Evolutionary conservation across 64 coral and sea anemone species (phyloP), one percentile per base, ranked within the genome.

Genomic region (Pachyseris speciosa): DNA sequence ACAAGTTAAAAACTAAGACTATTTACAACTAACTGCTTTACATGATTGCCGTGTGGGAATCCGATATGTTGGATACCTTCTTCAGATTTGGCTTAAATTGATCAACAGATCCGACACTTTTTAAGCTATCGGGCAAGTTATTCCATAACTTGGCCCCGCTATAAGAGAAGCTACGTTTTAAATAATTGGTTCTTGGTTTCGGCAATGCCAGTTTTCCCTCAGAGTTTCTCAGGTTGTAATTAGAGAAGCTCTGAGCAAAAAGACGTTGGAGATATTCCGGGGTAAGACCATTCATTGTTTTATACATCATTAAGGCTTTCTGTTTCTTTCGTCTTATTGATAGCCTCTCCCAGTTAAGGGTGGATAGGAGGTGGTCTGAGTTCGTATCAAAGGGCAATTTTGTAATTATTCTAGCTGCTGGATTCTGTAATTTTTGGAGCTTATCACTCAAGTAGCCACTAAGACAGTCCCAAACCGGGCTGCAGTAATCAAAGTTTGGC

Each of bases 251-350:
- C 15, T 85, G 15, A 27, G 55, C 4, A 40, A 86, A 86, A n/a
- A 86, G 64, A 69, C 67, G 40, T 70, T 70, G 29, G 29, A 86
- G 37, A 39, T 86, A 86, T 5, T 66, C 34, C 2, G 83, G 64
- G 33, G 65, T 12, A 55, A 38, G 83, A 69, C 11, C n/a, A 36
- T 86, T 86, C 42, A 86, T 39, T 17, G 57, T 44, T 31, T 68
- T 86, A 69, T 67, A 86, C 59, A 86, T 86, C 38, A 69, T 37
- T 40, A 86, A 42, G 27, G 83, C 83, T 52, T 86, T 86, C 67
- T 47, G 83, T 68, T 86, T 86, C 42, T 69, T 44, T 26, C 83
- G 57, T 85, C 22, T 33, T 28, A 67, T 24, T 24, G 57, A 49
- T 37, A 69, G 38, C 10, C 34, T 69, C 37, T 67, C 38, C 83